phyloP scores from a whole-genome alignment of 2,888 invertebrate genomes.

The Stratiomys singularior region DNA sequence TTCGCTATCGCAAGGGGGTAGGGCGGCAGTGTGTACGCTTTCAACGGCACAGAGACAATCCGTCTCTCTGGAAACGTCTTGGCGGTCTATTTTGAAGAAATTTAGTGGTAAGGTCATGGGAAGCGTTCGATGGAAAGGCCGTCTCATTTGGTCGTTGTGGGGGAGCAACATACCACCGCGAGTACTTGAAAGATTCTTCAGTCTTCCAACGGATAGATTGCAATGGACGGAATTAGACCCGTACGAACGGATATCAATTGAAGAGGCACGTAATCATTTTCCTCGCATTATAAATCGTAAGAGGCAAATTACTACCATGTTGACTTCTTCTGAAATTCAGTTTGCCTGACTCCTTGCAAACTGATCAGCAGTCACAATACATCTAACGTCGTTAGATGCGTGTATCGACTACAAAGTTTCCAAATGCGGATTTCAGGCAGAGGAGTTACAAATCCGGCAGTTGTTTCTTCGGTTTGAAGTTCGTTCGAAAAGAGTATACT shows the following conservation, averaged over 20 bases:
- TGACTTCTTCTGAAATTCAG: constrained; percentile 1
- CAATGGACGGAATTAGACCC: neutral
- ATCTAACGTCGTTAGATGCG: neutral
- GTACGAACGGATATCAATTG: neutral
- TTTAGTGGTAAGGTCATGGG: neutral
- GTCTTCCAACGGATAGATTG: neutral
- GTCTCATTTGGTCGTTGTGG: no score
- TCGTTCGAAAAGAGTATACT: no score
- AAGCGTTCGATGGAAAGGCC: neutral
- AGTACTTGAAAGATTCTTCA: no score
- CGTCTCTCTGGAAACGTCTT: neutral
- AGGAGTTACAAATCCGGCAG: neutral
- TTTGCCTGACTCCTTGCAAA: neutral
- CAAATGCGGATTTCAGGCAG: neutral
- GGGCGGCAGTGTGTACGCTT: neutral
- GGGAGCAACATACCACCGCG: no score
- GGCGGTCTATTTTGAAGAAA: neutral
- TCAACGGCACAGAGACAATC: neutral
- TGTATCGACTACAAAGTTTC: neutral
- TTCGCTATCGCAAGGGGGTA: neutral
- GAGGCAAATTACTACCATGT: neutral
- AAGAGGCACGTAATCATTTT: neutral
- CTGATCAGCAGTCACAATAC: neutral
- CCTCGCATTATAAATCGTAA: constrained; percentile 4
- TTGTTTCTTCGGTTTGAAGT: no score